These are phyloP conservation scores for Stigmatopora argus DNA, from an alignment of 2,113 vertebrate species.

Conservation along the genomic window DNA sequence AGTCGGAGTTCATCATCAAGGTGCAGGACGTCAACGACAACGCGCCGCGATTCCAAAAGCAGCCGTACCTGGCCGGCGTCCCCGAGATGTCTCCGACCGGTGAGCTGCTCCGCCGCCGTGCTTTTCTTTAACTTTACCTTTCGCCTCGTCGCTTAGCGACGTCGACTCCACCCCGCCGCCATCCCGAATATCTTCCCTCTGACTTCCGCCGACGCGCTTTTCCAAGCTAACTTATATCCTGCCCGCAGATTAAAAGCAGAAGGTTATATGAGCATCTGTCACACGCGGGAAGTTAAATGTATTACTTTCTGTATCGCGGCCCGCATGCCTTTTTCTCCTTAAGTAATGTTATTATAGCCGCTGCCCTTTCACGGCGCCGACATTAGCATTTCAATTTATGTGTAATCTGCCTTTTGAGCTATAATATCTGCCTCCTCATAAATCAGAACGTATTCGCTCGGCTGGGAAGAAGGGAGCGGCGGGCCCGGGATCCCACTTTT, in stretches of 20 bases:
- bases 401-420: conserved; percentile 61
- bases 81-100: conserved; percentile 90
- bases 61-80: conserved; percentile 82
- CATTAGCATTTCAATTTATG: conserved; percentile 72
- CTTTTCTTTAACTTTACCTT: neutral
- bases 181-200: neutral
- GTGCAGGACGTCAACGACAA: conserved; percentile 91
- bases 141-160: no score
- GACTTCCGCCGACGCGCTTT: conserved; percentile 4
- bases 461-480: conserved; percentile 29
- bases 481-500: conserved; percentile 33
- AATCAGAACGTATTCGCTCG: conserved; percentile 60
- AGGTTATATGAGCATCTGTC: conserved; percentile 50
- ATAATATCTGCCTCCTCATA: conserved; percentile 61
- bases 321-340: conserved; percentile 46
- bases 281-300: conserved; percentile 54
- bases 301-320: conserved; percentile 47
- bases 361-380: conserved; percentile 58
- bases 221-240: conserved; percentile 29
- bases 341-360: conserved; percentile 62
- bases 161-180: neutral
- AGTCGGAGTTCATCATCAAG: conserved; percentile 88
- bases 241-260: conserved; percentile 29
- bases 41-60: conserved; percentile 81
- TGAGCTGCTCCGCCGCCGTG: neutral